Evolutionary conservation across 2,888 invertebrate genomes (phyloP).

Genomic region (Chouioia cunea): DNA sequence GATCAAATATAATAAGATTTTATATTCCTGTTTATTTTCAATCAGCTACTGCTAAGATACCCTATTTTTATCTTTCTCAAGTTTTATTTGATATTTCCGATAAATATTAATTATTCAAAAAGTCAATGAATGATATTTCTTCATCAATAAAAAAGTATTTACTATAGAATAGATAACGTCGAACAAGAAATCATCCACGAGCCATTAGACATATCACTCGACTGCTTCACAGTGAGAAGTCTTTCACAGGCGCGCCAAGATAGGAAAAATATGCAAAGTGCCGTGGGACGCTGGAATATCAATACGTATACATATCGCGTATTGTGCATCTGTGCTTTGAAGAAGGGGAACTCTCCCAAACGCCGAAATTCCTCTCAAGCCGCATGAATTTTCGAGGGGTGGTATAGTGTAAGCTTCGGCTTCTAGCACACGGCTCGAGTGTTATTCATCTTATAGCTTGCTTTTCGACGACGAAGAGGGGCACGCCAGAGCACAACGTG

Average conservation of each 20-base stretch:
- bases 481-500: constrained; percentile 16
- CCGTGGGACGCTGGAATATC: constrained; percentile 34
- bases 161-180: too few relatives aligned
- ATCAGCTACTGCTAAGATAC: too few relatives aligned
- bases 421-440: constrained; percentile 40
- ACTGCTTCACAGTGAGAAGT: not conserved
- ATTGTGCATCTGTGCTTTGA: constrained; percentile 36
- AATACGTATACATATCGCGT: constrained; percentile 27
- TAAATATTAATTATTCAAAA: too few relatives aligned
- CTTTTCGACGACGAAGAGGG: not conserved
- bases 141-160: too few relatives aligned
- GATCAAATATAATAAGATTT: too few relatives aligned
- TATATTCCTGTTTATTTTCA: too few relatives aligned
- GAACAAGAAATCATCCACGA: constrained; percentile 11
- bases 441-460: constrained; percentile 49
- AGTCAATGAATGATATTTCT: too few relatives aligned
- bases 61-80: too few relatives aligned
- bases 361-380: constrained; percentile 25
- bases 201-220: constrained; percentile 1
- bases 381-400: constrained; percentile 43
- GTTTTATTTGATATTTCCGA: too few relatives aligned
- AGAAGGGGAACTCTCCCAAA: constrained; percentile 18
- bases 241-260: not conserved
- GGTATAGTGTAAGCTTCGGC: constrained; percentile 43
- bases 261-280: constrained; percentile 42